Conservation (phyloP, 2,797 vertebrate species). For the Chaetodon trifasciatus region DNA sequence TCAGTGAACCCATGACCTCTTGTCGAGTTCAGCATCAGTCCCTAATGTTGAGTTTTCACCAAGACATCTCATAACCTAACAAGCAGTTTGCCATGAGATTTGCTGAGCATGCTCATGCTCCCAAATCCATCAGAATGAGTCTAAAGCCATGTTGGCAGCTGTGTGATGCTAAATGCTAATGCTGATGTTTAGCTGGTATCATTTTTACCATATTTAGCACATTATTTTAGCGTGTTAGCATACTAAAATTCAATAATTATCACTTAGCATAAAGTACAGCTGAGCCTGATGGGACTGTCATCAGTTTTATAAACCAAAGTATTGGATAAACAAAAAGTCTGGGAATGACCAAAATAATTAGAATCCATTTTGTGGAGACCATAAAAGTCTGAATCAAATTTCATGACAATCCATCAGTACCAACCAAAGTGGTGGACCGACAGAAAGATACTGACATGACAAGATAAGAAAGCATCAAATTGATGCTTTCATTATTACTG, state of each 20-base stretch:
- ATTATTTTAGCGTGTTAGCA: not conserved
- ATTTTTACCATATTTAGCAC: not conserved
- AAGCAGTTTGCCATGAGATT: not conserved
- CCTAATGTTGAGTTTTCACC: not conserved
- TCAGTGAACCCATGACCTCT: not conserved
- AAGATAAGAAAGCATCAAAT: not conserved
- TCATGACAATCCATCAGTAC: not conserved
- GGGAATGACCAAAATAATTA: not conserved
- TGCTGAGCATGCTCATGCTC: not conserved
- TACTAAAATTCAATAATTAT: not conserved
- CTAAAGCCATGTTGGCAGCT: constrained; percentile 3
- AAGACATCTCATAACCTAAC: not conserved
- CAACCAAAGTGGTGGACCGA: too few relatives aligned
- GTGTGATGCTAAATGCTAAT: not conserved
- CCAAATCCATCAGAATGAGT: not conserved
- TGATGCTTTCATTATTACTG: not conserved
- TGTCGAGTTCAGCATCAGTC: not conserved
- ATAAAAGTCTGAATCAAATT: not conserved
- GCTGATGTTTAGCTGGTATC: not conserved
- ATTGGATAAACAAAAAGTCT: not conserved
- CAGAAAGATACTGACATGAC: not conserved
- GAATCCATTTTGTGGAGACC: constrained; percentile 16
- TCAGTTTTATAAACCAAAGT: constrained; percentile 1
- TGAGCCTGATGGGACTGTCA: not conserved
- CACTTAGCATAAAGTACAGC: not conserved